Conservation (phyloP, 2,113 vertebrate genomes). For the Salvelinus alpinus region DNA sequence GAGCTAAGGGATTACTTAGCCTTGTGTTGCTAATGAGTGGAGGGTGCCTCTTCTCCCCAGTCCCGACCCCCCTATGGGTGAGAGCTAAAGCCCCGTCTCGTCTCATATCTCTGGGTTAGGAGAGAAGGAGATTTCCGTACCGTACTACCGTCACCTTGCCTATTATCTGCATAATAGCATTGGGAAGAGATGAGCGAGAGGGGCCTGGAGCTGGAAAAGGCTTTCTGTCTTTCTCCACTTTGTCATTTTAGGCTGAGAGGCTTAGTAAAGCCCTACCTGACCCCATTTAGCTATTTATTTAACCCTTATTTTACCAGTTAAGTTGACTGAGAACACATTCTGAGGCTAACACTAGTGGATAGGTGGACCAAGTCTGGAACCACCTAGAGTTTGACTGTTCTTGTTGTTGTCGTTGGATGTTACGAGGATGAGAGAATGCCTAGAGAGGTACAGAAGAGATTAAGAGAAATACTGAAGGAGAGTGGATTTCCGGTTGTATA, state of each 20-base stretch:
- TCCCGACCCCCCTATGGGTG: conserved; percentile 25
- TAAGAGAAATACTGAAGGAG: not conserved
- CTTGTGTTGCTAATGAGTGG: conserved; percentile 60
- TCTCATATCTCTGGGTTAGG: conserved; percentile 44
- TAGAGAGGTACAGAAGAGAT: not conserved
- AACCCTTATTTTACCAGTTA: too few species aligned
- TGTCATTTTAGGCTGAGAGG: conserved; percentile 27
- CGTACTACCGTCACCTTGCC: conserved; percentile 31
- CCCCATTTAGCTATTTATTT: conserved; percentile 28
- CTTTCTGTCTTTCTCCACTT: conserved; percentile 40
- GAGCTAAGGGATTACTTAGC: conserved; percentile 65
- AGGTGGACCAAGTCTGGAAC: not conserved
- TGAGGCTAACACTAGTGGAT: not conserved
- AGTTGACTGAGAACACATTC: too few species aligned
- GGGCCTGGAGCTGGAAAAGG: conserved; percentile 40
- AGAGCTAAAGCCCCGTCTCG: conserved; percentile 47
- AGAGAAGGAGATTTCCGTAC: conserved; percentile 43
- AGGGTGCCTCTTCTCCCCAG: conserved; percentile 39
- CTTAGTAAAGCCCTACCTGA: conserved; percentile 42
- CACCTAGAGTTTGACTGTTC: not conserved
- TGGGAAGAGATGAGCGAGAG: conserved; percentile 16
- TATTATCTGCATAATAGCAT: conserved; percentile 44
- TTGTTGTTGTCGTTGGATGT: not conserved
- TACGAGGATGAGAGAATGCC: not conserved
- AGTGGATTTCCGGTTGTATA: not conserved